A percentile compares a stretch with the other conserved stretches of the same genome.
These are phyloP conservation scores for Acrobasis repandana DNA, from an alignment of 2,888 invertebrate genomes.

Conservation along the genomic window DNA sequence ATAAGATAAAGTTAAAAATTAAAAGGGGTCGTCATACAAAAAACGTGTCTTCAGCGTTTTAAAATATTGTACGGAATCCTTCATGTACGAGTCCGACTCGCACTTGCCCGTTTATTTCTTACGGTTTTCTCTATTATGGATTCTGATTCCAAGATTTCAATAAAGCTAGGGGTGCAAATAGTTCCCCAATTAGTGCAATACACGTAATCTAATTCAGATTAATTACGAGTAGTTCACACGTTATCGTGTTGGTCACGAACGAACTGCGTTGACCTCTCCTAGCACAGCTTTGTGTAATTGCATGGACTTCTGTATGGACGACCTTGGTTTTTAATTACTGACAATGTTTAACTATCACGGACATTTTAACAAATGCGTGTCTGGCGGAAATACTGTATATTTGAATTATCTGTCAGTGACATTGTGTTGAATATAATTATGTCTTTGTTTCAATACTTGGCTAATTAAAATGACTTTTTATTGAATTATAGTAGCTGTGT, in stretches of 20 bases:
- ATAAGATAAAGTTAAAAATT: no score
- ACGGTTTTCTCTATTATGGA: no score
- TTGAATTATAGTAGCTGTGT: no score
- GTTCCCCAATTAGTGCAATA: not conserved
- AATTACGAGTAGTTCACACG: slow-evolving; percentile 13
- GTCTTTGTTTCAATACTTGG: no score
- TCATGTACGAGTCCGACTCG: no score
- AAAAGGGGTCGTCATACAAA: no score
- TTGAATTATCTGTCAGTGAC: not conserved
- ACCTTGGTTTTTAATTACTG: slow-evolving; percentile 10
- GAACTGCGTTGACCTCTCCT: not conserved
- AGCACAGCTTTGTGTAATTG: not conserved
- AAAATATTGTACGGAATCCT: no score
- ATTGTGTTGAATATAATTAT: not conserved
- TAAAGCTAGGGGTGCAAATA: not conserved
- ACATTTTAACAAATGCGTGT: not conserved
- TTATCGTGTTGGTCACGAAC: slow-evolving; percentile 11
- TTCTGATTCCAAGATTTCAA: no score
- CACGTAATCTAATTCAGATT: not conserved
- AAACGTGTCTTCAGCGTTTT: no score
- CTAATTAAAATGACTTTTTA: no score
- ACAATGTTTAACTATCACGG: not conserved
- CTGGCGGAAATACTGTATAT: not conserved
- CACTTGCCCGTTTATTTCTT: no score
- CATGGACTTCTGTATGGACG: not conserved